A percentile compares a stretch with the other conserved stretches of the same genome.
phyloP scores from a whole-genome alignment of 2,888 invertebrate species.

The Podabrus alpinus region DNA sequence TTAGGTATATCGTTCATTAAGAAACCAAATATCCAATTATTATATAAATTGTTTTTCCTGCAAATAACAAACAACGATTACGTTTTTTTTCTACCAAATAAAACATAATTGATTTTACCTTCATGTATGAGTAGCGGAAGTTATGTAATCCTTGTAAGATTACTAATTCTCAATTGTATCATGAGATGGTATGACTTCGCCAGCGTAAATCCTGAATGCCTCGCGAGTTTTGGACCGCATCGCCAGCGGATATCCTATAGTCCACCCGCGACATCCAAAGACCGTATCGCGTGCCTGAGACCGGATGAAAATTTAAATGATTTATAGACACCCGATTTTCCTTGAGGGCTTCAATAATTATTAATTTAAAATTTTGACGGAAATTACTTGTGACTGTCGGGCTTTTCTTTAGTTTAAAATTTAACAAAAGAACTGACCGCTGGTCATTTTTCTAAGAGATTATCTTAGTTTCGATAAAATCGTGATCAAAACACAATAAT shows the following conservation, averaged over 20 bases:
- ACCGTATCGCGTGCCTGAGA: conserved; percentile 23
- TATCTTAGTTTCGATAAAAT: background rate
- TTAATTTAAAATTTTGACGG: background rate
- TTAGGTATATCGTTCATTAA: background rate
- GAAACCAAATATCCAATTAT: background rate
- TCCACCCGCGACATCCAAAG: conserved; percentile 38
- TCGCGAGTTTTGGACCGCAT: conserved; percentile 53
- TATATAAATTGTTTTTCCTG: background rate
- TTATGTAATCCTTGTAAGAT: conserved; percentile 21
- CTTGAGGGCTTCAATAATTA: background rate
- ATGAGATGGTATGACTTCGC: conserved; percentile 37
- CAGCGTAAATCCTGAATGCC: conserved; percentile 54
- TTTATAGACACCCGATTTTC: conserved; percentile 6
- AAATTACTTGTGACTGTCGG: background rate
- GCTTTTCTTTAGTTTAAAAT: background rate
- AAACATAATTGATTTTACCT: background rate
- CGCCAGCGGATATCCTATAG: conserved; percentile 56
- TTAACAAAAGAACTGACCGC: conserved; percentile 7
- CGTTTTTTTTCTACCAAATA: background rate
- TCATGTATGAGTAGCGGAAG: conserved; percentile 11
- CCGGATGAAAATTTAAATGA: conserved; percentile 13
- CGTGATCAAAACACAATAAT: conserved; percentile 12
- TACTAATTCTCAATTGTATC: conserved; percentile 15
- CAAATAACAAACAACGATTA: background rate
- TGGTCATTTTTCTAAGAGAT: conserved; percentile 3